Conservation (phyloP, 2,797 vertebrate species). For the Enteromius anoplus region DNA sequence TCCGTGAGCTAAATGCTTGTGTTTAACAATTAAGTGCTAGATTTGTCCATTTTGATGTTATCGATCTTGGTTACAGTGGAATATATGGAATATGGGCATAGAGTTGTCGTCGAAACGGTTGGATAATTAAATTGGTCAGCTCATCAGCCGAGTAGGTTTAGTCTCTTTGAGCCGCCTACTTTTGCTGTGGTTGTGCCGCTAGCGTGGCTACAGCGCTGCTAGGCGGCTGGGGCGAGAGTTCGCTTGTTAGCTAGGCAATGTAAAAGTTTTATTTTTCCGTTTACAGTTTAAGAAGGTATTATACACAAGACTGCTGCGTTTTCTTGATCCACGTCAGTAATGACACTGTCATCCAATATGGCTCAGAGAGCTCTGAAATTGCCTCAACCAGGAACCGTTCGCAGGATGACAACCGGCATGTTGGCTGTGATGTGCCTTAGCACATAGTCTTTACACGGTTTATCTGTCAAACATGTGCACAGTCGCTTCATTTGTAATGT, state of each 20-base stretch:
- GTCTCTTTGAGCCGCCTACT: constrained; percentile 45
- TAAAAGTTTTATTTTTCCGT: neutral
- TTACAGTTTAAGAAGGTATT: neutral
- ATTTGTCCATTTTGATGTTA: neutral
- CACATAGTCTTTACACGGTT: neutral
- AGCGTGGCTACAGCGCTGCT: constrained; percentile 38
- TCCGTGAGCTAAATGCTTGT: constrained; percentile 51
- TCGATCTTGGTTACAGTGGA: neutral
- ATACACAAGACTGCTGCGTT: neutral
- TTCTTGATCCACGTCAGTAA: neutral
- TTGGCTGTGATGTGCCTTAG: constrained; percentile 25
- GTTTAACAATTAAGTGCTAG: neutral
- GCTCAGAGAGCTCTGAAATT: constrained; percentile 29
- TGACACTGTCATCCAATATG: constrained; percentile 33
- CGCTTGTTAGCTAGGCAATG: constrained; percentile 23
- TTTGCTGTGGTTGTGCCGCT: constrained; percentile 25
- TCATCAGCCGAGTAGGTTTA: constrained; percentile 26
- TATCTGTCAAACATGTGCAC: constrained; percentile 9
- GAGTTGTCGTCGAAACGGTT: constrained; percentile 23
- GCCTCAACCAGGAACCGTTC: constrained; percentile 48
- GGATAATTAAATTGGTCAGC: neutral
- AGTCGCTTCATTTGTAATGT: neutral
- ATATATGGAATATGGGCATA: neutral
- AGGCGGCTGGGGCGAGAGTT: constrained; percentile 7
- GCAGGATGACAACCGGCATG: constrained; percentile 60